Conservation (phyloP, 2,888 invertebrate genomes). For the Apamea anceps region DNA sequence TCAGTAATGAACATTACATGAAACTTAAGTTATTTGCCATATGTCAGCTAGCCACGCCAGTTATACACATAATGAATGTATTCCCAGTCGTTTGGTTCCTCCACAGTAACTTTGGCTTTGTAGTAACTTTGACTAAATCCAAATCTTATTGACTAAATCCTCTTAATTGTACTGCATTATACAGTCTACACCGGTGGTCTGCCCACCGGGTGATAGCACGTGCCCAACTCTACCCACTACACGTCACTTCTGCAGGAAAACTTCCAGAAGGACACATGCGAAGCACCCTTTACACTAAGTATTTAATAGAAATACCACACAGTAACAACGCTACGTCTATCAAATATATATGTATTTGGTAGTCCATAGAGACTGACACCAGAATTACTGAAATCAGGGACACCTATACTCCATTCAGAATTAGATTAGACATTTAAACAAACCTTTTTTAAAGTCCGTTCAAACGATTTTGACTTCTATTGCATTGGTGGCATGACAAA, state of each 20-base stretch:
- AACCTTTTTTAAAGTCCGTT: too few relatives aligned
- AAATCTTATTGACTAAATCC: not conserved
- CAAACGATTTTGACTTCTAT: too few relatives aligned
- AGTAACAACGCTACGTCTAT: not conserved
- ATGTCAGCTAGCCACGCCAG: too few relatives aligned
- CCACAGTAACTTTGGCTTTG: too few relatives aligned
- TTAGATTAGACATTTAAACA: too few relatives aligned
- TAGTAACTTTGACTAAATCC: too few relatives aligned
- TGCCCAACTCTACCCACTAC: constrained; percentile 40
- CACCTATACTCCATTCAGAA: too few relatives aligned
- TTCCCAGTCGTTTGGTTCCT: not conserved
- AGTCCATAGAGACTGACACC: not conserved
- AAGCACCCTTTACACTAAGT: not conserved
- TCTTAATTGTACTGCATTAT: not conserved
- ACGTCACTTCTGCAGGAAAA: constrained; percentile 49
- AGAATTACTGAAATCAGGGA: not conserved
- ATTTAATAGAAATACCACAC: constrained; percentile 8
- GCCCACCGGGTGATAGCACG: constrained; percentile 45
- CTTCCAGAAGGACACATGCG: constrained; percentile 73
- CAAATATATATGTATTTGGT: not conserved
- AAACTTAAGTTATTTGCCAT: too few relatives aligned
- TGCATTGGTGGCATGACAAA: too few relatives aligned
- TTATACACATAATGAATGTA: not conserved
- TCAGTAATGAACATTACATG: too few relatives aligned
- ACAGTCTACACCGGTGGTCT: constrained; percentile 45